Evolutionary conservation across 2,113 vertebrate genomes (phyloP).

Genomic region (Laticauda laticaudata): DNA sequence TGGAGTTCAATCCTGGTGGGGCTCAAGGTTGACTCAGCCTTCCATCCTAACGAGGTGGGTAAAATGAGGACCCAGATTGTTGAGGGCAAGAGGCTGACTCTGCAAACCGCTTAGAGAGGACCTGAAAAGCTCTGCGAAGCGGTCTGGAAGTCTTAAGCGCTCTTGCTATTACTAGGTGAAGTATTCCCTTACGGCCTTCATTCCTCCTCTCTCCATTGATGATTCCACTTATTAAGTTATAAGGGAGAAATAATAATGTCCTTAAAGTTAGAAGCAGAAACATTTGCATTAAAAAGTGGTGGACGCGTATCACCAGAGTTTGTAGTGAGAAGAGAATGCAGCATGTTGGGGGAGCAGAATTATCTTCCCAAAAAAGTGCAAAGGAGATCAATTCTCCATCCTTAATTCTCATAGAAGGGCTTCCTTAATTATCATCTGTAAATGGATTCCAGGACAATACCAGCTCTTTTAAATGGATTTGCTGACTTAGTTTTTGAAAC

Average conservation of each 20-base stretch:
- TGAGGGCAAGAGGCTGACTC: no score
- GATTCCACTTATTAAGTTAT: conserved; percentile 5
- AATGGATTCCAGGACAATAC: background rate
- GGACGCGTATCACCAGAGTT: no score
- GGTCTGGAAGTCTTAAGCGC: no score
- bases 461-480: background rate
- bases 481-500: background rate
- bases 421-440: background rate
- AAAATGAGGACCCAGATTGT: no score
- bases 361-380: background rate
- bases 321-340: background rate
- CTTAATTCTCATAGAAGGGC: background rate
- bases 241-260: background rate
- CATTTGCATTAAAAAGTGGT: background rate
- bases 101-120: no score
- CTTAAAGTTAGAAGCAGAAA: background rate
- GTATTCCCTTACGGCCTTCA: no score
- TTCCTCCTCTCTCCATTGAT: background rate
- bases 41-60: no score
- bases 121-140: no score
- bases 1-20: no score
- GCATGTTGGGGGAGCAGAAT: background rate
- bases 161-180: background rate
- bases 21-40: no score
- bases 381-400: background rate